Evolutionary conservation across 1,140 invertebrate species (phyloP), one percentile per base, ranked within the genome.

Genomic region (Heliconius eleuchia): DNA sequence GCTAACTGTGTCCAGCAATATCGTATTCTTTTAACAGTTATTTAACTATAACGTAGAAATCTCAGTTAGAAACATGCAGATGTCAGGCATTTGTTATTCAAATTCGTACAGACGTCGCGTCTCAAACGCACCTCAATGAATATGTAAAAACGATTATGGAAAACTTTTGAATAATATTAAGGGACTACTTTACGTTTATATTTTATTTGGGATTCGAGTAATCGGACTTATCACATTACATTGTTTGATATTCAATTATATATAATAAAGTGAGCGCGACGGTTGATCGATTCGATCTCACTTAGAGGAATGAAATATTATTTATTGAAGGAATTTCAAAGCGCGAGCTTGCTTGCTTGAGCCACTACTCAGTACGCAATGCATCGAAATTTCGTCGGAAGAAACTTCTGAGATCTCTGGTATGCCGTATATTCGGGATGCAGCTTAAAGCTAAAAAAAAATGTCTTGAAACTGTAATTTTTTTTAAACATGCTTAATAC

Each of bases 91-190:
- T 94, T 94, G 92, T 91, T 91, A 93, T 94, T 93, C 89, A 94
- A 92, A 93, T 94, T 88, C 85, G 80, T 84, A 83, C 87, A 88
- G 88, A 89, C 87, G 87, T 84, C 88, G 84, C 87, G 88, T 88
- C 90, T 88, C 87, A 89, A 91, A 92, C 90, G 91, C 91, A 92
- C 89, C 85, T 81, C 84, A 85, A 92, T 93, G 92, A 94, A 93
- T 94, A 94, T 94, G 91, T 94, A 94, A 92, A 90, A 92, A 93
- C 88, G 87, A 91, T 93, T 91, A 93, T 91, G 91, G 88, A 92
- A 91, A 91, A 89, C 87, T 90, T 89, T 87, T 87, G 87, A 89
- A 88, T 90, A 87, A 88, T 84, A 86, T 85, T 84, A 83, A 77
- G 80, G 79, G 79, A 84, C 82, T 85, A 80, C 81, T 66, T 77